Evolutionary conservation across 2,113 vertebrate species (phyloP).

Genomic region (Triplophysa rosa): DNA sequence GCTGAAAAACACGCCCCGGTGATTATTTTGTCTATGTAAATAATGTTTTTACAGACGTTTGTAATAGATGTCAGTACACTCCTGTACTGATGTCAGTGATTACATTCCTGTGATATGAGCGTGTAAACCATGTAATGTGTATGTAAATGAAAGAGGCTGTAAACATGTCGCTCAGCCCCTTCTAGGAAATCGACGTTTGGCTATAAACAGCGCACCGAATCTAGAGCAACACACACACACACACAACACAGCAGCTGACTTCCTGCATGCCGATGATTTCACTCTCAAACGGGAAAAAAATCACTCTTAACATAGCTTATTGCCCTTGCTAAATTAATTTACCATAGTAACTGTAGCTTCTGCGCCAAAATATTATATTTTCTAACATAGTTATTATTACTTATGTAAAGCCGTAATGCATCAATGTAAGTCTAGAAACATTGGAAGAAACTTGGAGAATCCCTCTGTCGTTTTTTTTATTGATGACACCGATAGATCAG

Average conservation of each 20-base stretch:
- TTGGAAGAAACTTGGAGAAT: background rate
- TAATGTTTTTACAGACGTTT: background rate
- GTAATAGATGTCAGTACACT: background rate
- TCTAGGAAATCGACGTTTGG: constrained; percentile 44
- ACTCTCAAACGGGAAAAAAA: background rate
- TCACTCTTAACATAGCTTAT: background rate
- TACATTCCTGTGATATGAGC: background rate
- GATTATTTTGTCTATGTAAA: constrained; percentile 9
- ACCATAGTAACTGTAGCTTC: background rate
- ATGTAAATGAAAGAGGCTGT: constrained; percentile 5
- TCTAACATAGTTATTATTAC: background rate
- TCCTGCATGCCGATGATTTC: constrained; percentile 27
- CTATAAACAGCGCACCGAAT: constrained; percentile 43
- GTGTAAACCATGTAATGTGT: background rate
- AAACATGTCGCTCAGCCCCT: constrained; percentile 27
- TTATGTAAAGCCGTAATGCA: background rate
- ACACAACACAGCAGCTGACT: background rate
- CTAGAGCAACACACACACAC: background rate
- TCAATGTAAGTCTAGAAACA: background rate
- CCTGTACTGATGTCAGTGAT: too few relatives aligned
- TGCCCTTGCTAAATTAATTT: background rate
- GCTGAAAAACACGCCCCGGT: constrained; percentile 13
- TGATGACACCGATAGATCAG: too few relatives aligned
- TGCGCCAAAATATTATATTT: background rate
- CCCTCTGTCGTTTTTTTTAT: too few relatives aligned